Percentiles rank a stretch among this genome's conserved stretches.
Evolutionary conservation across 1,140 invertebrate genomes (phyloP).

Genomic region (Zophobas atratus): DNA sequence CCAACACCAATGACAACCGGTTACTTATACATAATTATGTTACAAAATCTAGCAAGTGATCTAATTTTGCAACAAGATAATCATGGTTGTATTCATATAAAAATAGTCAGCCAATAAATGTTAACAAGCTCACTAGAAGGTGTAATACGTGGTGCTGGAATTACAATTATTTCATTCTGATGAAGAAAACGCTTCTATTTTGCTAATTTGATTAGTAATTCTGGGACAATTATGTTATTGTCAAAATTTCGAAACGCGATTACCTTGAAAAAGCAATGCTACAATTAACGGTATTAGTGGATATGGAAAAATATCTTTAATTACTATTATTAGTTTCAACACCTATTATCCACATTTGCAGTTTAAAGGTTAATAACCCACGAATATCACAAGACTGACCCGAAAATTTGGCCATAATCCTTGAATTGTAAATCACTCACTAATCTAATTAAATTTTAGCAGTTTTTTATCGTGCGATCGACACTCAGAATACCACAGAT

Average conservation of each 20-base stretch:
- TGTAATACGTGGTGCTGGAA: conserved; percentile 10
- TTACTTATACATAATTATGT: conserved; percentile 18
- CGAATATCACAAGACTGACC: conserved; percentile 27
- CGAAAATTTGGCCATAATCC: conserved; percentile 37
- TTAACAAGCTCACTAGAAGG: background rate
- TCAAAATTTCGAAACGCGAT: background rate
- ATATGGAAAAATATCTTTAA: conserved; percentile 6
- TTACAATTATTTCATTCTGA: conserved; percentile 15
- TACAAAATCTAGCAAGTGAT: conserved; percentile 24
- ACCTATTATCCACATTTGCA: conserved; percentile 15
- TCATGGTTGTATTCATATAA: conserved; percentile 32
- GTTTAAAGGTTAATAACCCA: conserved; percentile 29
- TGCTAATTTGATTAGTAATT: background rate
- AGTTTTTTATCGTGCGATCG: background rate
- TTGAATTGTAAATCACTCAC: conserved; percentile 29
- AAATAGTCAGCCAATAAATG: conserved; percentile 11
- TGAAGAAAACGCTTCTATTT: background rate
- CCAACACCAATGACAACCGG: conserved; percentile 28
- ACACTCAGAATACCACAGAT: background rate
- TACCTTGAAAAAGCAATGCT: background rate
- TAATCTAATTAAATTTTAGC: conserved; percentile 17
- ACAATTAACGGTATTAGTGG: background rate
- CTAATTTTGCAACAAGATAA: conserved; percentile 38
- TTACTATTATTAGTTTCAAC: conserved; percentile 26
- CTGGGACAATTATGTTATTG: background rate